These are phyloP conservation scores for Esperia sulphurella DNA, from an alignment of 2,888 invertebrate species.

Conservation along the genomic window DNA sequence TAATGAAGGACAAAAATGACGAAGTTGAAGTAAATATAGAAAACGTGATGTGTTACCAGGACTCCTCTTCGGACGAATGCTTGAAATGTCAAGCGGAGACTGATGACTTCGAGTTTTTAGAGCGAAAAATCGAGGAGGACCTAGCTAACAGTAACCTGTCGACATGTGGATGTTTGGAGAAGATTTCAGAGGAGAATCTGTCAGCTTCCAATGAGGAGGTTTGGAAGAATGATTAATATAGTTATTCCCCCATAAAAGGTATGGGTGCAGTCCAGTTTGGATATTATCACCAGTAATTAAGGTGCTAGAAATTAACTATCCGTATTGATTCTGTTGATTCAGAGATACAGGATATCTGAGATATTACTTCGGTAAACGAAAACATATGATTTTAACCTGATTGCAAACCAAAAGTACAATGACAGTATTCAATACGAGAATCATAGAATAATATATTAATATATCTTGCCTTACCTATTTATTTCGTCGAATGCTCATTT, in stretches of 20 bases:
- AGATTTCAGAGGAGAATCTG: constrained; percentile 69
- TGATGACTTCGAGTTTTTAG: constrained; percentile 63
- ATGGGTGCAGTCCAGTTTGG: no score
- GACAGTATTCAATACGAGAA: neutral
- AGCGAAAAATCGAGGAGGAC: constrained; percentile 60
- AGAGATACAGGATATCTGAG: constrained; percentile 4
- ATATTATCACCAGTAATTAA: no score
- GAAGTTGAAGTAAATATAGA: constrained; percentile 67
- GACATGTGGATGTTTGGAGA: constrained; percentile 49
- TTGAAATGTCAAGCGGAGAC: constrained; percentile 47
- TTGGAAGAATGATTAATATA: constrained; percentile 24
- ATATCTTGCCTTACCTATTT: constrained; percentile 4
- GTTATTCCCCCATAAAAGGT: no score
- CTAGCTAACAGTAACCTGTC: constrained; percentile 35
- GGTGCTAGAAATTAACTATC: neutral
- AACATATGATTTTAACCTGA: no score
- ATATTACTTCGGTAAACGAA: no score
- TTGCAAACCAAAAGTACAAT: neutral
- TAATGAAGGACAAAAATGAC: constrained; percentile 31
- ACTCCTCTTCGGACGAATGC: constrained; percentile 69
- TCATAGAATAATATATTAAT: neutral
- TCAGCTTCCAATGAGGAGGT: constrained; percentile 48
- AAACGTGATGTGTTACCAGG: constrained; percentile 61
- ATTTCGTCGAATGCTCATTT: constrained; percentile 28
- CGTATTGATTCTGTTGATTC: constrained; percentile 27